Conservation (phyloP, 2,113 vertebrate species). For the Microcebus jonahi region DNA sequence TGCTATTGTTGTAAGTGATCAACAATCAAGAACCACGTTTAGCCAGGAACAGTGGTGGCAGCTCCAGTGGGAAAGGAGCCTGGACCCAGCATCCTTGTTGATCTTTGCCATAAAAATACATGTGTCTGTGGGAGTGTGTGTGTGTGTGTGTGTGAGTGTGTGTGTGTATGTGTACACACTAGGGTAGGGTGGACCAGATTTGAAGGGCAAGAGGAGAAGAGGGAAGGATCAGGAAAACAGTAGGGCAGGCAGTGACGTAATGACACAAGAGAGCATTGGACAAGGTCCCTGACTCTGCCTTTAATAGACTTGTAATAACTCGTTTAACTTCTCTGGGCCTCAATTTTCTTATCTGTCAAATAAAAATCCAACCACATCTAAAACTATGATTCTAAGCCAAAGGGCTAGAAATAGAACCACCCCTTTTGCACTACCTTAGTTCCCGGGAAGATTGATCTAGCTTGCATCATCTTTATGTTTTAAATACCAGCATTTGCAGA, state of each 20-base stretch:
- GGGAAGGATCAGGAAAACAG: neutral
- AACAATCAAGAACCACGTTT: neutral
- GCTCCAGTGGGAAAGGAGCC: neutral
- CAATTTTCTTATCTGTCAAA: neutral
- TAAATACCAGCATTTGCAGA: neutral
- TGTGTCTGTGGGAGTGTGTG: neutral
- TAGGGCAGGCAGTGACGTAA: neutral
- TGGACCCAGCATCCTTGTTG: neutral
- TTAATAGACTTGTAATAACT: neutral
- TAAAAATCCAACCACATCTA: neutral
- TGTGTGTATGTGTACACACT: rapidly evolving
- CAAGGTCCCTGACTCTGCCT: neutral
- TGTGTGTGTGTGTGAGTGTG: neutral
- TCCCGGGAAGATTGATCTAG: neutral
- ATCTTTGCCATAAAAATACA: neutral
- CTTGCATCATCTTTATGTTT: neutral
- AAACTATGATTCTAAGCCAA: neutral
- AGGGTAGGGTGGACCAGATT: too few species aligned
- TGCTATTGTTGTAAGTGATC: neutral
- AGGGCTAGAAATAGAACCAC: neutral
- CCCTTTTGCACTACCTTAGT: neutral
- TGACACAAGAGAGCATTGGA: neutral
- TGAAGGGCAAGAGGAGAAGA: neutral
- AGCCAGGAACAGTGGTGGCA: neutral
- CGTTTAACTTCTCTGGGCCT: neutral